phyloP scores from a whole-genome alignment of 1,140 invertebrate genomes.

The Lysiphlebus fabarum region DNA sequence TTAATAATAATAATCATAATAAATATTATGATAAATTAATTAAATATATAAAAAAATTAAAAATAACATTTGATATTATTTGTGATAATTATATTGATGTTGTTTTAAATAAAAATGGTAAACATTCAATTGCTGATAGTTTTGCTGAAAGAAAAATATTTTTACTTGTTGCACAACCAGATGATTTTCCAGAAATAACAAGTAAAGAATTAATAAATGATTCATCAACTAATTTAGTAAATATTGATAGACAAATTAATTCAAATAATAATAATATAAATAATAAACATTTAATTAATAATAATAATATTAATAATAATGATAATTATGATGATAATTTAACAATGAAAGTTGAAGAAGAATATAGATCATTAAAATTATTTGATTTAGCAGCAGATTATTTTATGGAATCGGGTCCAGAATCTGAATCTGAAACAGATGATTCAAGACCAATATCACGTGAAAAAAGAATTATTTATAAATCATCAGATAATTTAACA shows the following conservation, averaged over 20 bases:
- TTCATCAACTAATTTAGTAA: background rate
- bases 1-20: constrained; percentile 14
- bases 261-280: background rate
- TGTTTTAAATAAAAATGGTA: constrained; percentile 59
- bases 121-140: constrained; percentile 57
- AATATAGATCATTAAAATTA: constrained; percentile 39
- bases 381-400: constrained; percentile 46
- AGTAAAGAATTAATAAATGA: constrained; percentile 35
- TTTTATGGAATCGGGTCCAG: constrained; percentile 49
- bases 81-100: constrained; percentile 65
- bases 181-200: constrained; percentile 59
- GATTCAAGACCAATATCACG: constrained; percentile 46
- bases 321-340: background rate
- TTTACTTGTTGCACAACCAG: constrained; percentile 62
- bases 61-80: constrained; percentile 58
- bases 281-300: background rate
- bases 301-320: background rate
- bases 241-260: background rate
- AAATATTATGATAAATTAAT: constrained; percentile 26
- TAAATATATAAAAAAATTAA: constrained; percentile 39
- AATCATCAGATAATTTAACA: background rate
- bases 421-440: constrained; percentile 48
- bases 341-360: constrained; percentile 27
- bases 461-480: constrained; percentile 19
- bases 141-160: constrained; percentile 64